Conservation (phyloP, 1,140 invertebrate genomes). For the Zaprionus inermis region DNA sequence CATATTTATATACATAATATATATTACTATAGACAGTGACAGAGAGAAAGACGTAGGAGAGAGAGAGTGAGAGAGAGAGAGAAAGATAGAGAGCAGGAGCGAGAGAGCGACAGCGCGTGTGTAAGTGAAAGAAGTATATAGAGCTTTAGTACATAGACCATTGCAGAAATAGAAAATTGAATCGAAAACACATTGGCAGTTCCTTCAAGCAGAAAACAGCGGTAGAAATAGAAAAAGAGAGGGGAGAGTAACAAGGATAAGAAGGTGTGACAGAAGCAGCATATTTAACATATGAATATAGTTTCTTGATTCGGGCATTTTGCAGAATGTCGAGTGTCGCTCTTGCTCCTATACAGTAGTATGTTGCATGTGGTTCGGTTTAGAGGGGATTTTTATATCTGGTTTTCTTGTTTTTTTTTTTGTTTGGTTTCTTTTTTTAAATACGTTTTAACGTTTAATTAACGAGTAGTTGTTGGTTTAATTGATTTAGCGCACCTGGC, state of each 20-base stretch:
- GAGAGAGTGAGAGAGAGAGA: constrained; percentile 11
- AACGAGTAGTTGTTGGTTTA: constrained; percentile 17
- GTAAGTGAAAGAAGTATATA: neutral
- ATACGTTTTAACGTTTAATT: constrained; percentile 29
- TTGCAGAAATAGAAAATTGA: constrained; percentile 6
- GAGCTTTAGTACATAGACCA: neutral
- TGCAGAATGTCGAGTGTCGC: neutral
- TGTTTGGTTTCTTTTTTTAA: constrained; percentile 39
- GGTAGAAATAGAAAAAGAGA: constrained; percentile 7
- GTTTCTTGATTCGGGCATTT: neutral
- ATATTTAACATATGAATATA: constrained; percentile 26
- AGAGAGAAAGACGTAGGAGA: constrained; percentile 5
- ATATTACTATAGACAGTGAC: constrained; percentile 16
- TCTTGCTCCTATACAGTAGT: constrained; percentile 5
- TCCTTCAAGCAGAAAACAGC: constrained; percentile 5
- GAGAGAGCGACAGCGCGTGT: neutral
- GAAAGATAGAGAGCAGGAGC: constrained; percentile 14
- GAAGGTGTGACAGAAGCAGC: constrained; percentile 9
- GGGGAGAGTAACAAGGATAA: neutral
- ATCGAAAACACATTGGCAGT: neutral
- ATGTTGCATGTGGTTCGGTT: constrained; percentile 14
- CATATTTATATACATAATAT: constrained; percentile 19
- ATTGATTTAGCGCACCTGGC: constrained; percentile 90
- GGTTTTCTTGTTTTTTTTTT: constrained; percentile 33
- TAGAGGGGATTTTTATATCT: constrained; percentile 16